Evolutionary conservation across 1,140 invertebrate genomes (phyloP), one percentile per base, ranked within the genome.

Genomic region (Trichoplusia ni): DNA sequence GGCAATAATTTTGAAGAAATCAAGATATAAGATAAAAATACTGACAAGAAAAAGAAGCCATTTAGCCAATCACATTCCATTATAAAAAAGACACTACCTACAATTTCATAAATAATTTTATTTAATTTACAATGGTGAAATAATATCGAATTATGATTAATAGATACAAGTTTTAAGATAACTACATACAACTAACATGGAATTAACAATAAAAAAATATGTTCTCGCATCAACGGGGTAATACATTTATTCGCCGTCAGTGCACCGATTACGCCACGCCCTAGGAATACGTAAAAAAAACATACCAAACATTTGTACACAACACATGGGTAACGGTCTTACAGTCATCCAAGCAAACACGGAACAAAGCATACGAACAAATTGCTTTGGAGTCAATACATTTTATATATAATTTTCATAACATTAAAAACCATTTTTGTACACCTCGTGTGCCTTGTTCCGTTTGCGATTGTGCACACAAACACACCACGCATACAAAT

Each of bases 81-180:
- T 75, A 73, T 65, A 75, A 73, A 78, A n/a, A 61, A 71, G 65
- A 54, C 59, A 67, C 70, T 71, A 74, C 38, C 69, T 75, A 75
- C 49, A 73, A 73, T 72, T 79, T 75, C 61, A 75, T 76, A 79
- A 79, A 79, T 75, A 75, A 69, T 69, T 64, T 64, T 67, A 62
- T 72, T 72, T 54, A 84, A 79, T 84, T 77, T 81, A 84, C 79
- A 84, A 66, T 73, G 37, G 13, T 68, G 66, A 73, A 64, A 35
- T 62, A 69, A 73, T 77, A 75, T 74, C 71, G 68, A 73, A 60
- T 73, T 58, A 42, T 29, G 37, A 71, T 66, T 56, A 67, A 73
- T 82, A 82, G 74, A 82, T 82, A 82, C 76, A 69, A 58, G 59
- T 40, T 63, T 53, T 40, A 47, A 62, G 23, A 16, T 46, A 64